phyloP scores from a whole-genome alignment of 2,888 invertebrate species.

The Dusona sp. region DNA sequence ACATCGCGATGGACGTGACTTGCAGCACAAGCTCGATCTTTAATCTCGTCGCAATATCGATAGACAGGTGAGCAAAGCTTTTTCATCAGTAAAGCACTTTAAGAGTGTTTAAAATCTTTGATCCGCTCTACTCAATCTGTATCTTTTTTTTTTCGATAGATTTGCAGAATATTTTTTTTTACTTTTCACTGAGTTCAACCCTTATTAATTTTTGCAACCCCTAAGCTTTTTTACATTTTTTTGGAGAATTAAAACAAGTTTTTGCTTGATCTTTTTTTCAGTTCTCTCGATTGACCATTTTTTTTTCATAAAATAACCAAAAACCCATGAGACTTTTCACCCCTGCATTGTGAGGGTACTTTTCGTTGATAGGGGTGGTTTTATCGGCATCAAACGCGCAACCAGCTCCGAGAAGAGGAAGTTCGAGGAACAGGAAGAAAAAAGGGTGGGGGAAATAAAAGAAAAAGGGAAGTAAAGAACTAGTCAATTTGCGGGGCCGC shows the following conservation, averaged over 20 bases:
- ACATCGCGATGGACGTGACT: conserved; percentile 98
- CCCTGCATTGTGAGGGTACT: conserved; percentile 8
- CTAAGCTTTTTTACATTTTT: neutral
- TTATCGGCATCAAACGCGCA: neutral
- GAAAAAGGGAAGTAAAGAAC: conserved; percentile 15
- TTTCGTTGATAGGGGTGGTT: neutral
- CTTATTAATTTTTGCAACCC: neutral
- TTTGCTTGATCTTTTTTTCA: neutral
- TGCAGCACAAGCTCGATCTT: conserved; percentile 99
- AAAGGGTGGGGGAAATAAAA: neutral
- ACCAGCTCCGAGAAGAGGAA: neutral
- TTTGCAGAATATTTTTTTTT: conserved; percentile 1
- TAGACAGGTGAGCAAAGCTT: conserved; percentile 93
- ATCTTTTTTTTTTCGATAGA: neutral
- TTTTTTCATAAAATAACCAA: neutral
- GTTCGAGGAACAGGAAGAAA: conserved; percentile 10
- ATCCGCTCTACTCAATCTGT: neutral
- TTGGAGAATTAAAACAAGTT: no score
- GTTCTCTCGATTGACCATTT: neutral
- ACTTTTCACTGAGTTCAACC: neutral
- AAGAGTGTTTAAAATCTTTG: neutral
- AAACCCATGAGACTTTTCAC: neutral
- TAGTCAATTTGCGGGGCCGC: conserved; percentile 10
- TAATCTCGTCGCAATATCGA: conserved; percentile 98
- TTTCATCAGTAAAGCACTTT: neutral